Evolutionary conservation across 1,140 invertebrate genomes (phyloP).

Genomic region (Lasioglossum albipes): DNA sequence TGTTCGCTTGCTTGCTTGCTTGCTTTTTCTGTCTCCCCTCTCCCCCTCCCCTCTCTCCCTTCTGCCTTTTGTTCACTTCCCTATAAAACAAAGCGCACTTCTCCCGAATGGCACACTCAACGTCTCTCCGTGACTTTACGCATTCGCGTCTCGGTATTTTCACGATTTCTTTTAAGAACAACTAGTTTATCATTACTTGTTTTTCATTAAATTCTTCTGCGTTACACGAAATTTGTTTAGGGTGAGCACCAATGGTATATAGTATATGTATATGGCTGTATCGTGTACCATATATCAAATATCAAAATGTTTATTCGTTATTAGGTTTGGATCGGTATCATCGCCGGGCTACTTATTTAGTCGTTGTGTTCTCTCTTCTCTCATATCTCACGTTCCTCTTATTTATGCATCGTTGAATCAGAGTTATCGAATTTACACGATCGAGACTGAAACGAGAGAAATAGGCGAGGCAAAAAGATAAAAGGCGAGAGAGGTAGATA

Average conservation of each 20-base stretch:
- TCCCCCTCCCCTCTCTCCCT: constrained; percentile 17
- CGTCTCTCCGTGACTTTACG: constrained; percentile 41
- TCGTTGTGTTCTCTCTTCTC: too few species aligned
- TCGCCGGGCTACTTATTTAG: too few species aligned
- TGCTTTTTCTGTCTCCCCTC: not conserved
- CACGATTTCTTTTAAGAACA: not conserved
- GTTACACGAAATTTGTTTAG: not conserved
- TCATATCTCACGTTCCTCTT: too few species aligned
- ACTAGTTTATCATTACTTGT: not conserved
- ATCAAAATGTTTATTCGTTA: not conserved
- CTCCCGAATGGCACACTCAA: constrained; percentile 58
- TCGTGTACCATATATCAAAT: not conserved
- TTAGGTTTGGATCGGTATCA: not conserved
- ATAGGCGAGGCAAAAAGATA: too few species aligned
- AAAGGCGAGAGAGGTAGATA: too few species aligned
- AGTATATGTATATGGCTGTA: not conserved
- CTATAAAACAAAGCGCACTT: constrained; percentile 67
- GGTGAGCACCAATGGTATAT: constrained; percentile 6
- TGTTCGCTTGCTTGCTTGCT: too few species aligned
- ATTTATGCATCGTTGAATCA: too few species aligned
- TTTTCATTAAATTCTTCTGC: not conserved
- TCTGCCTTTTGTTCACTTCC: constrained; percentile 33
- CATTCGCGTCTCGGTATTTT: not conserved
- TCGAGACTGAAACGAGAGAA: too few species aligned
- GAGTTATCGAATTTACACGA: too few species aligned